Percentiles rank a stretch among this genome's conserved stretches.
Conservation (phyloP, 2,888 invertebrate genomes). For the Strigamia transsilvanica region DNA sequence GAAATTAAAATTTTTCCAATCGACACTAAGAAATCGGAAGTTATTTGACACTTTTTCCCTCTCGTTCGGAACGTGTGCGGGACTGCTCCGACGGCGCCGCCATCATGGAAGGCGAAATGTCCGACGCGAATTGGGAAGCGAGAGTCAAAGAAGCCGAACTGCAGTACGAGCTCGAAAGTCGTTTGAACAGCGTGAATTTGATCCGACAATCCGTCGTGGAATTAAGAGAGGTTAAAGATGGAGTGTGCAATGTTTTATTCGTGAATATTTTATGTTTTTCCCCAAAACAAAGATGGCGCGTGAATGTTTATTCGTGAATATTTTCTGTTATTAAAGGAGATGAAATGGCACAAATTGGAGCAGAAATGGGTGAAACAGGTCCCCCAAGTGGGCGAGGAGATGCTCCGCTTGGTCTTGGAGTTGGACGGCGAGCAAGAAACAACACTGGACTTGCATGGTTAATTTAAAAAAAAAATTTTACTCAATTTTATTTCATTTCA, state of each 20-base stretch:
- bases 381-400: not conserved
- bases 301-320: too few species aligned
- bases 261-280: too few species aligned
- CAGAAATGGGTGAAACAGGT: not conserved
- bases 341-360: not conserved
- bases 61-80: too few species aligned
- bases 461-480: too few species aligned
- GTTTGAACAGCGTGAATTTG: not conserved
- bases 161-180: not conserved
- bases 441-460: not conserved
- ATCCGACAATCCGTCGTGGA: not conserved
- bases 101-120: not conserved
- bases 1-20: too few species aligned
- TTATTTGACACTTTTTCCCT: too few species aligned
- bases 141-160: not conserved
- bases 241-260: too few species aligned
- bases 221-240: conserved; percentile 22
- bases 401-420: not conserved
- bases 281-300: too few species aligned
- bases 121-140: not conserved
- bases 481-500: too few species aligned
- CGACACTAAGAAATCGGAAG: too few species aligned
- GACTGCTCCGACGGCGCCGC: too few species aligned
- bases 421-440: not conserved
- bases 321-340: not conserved